A percentile compares a stretch with the other conserved stretches of the same genome.
Evolutionary conservation across 2,113 vertebrate species (phyloP).

Genomic region (Myotis lucifugus): DNA sequence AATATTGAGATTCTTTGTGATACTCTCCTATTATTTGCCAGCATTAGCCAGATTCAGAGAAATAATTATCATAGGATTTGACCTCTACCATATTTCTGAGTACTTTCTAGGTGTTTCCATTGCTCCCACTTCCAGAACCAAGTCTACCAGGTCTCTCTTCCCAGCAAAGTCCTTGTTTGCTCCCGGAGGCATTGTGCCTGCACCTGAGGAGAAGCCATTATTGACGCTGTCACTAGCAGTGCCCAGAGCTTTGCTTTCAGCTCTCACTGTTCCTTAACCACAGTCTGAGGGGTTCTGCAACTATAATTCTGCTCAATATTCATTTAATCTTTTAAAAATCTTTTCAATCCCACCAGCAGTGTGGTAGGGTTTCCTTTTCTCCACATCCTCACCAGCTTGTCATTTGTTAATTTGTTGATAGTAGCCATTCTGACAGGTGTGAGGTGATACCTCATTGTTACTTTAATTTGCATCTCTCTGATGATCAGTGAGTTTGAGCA

Average conservation of each 20-base stretch:
- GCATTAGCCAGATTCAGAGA: background rate
- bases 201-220: background rate
- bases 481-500: no score
- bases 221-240: background rate
- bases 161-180: background rate
- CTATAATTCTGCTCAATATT: background rate
- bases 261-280: background rate
- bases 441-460: no score
- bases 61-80: slow-evolving; percentile 3
- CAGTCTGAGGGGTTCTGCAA: background rate
- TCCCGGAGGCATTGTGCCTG: background rate
- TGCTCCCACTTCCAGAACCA: background rate
- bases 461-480: no score
- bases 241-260: background rate
- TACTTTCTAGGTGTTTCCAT: background rate
- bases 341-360: no score
- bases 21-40: background rate
- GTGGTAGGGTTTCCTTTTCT: no score
- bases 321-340: background rate
- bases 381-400: no score
- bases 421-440: no score
- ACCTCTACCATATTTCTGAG: background rate
- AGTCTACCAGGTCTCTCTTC: background rate
- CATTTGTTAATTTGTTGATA: no score
- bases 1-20: background rate